Evolutionary conservation across 1,140 invertebrate species (phyloP).

Genomic region (Drosophila parabipectinata): DNA sequence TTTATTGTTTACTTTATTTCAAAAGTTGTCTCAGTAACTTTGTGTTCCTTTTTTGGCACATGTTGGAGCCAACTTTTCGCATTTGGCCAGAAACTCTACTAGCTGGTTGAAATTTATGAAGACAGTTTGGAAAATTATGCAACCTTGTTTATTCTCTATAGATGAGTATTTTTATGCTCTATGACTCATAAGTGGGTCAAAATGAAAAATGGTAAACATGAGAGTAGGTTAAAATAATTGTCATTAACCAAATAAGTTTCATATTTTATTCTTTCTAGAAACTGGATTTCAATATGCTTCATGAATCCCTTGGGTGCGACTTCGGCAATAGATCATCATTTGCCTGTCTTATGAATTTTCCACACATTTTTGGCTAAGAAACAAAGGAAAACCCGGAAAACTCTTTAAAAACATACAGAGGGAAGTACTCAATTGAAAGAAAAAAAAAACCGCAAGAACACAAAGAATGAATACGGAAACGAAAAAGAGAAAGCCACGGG

Average conservation of each 20-base stretch:
- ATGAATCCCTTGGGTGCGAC: conserved; percentile 34
- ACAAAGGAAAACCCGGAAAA: conserved; percentile 34
- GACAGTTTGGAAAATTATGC: conserved; percentile 66
- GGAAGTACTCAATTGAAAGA: conserved; percentile 65
- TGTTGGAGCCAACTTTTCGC: conserved; percentile 52
- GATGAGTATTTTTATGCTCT: neutral
- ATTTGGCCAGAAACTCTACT: conserved; percentile 57
- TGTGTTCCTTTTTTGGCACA: conserved; percentile 43
- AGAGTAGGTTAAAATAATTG: neutral
- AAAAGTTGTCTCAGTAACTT: conserved; percentile 48
- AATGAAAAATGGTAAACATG: neutral
- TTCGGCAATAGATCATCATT: conserved; percentile 72
- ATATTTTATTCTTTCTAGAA: conserved; percentile 8
- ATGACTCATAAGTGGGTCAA: conserved; percentile 14
- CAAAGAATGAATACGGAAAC: conserved; percentile 46
- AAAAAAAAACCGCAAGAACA: conserved; percentile 65
- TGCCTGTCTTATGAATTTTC: conserved; percentile 59
- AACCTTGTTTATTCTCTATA: conserved; percentile 11
- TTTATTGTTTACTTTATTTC: conserved; percentile 73
- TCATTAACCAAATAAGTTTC: neutral
- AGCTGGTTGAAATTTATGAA: conserved; percentile 55
- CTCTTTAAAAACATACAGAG: conserved; percentile 47
- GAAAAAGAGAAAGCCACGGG: conserved; percentile 14
- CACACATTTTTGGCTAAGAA: conserved; percentile 21
- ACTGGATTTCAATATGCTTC: conserved; percentile 36